These are phyloP conservation scores for Channa maculata DNA, from an alignment of 2,113 vertebrate genomes.

Conservation along the genomic window DNA sequence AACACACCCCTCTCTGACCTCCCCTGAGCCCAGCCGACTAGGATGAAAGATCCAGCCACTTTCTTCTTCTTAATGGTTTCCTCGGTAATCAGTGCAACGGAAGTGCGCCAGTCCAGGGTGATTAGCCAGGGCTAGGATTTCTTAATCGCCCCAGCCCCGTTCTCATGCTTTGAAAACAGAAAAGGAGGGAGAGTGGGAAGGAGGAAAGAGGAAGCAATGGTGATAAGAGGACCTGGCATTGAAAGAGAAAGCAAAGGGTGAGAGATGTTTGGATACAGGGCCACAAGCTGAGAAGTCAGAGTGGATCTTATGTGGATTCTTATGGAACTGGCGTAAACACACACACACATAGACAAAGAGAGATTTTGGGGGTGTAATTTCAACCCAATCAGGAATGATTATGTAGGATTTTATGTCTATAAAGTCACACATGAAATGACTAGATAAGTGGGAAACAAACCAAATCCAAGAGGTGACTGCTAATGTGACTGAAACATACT, in stretches of 20 bases:
- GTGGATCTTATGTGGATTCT: conserved; percentile 1
- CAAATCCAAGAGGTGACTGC: conserved; percentile 38
- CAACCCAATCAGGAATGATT: conserved; percentile 27
- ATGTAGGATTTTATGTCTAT: conserved; percentile 21
- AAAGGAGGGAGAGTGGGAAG: conserved; percentile 53
- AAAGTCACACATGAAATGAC: conserved; percentile 17
- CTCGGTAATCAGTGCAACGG: conserved; percentile 89
- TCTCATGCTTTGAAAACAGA: conserved; percentile 84
- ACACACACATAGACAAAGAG: conserved; percentile 4
- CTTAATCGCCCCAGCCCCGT: conserved; percentile 81
- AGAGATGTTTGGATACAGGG: conserved; percentile 52
- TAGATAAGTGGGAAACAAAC: conserved; percentile 45
- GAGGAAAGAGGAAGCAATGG: conserved; percentile 79
- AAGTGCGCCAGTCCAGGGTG: conserved; percentile 87
- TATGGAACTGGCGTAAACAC: conserved; percentile 6
- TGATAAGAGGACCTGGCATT: conserved; percentile 79
- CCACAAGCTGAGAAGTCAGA: conserved; percentile 28
- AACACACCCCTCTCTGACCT: conserved; percentile 89
- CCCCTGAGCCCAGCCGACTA: conserved; percentile 84
- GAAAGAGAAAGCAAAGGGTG: conserved; percentile 50
- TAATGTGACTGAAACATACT: conserved; percentile 56
- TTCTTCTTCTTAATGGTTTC: conserved; percentile 92
- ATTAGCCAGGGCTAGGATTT: conserved; percentile 87
- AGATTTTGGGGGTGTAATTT: conserved; percentile 19
- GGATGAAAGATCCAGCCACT: conserved; percentile 90